Conservation (phyloP, 2,888 invertebrate genomes). For the Ectemnius continuus region DNA sequence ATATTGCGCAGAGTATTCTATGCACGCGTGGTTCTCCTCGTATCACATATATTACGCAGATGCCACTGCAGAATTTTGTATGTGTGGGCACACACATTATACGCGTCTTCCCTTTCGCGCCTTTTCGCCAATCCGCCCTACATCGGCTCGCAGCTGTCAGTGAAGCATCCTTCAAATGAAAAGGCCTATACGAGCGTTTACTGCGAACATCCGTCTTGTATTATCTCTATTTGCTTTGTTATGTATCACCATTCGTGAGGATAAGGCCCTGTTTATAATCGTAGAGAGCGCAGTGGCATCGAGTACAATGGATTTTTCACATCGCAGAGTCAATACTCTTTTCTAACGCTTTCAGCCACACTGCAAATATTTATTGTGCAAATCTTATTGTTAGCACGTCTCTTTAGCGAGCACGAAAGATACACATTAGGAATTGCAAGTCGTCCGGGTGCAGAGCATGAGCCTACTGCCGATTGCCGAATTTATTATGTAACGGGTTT, state of each 20-base stretch:
- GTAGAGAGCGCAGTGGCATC: background rate
- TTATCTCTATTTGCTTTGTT: background rate
- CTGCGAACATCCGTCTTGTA: background rate
- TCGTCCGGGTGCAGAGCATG: too few relatives aligned
- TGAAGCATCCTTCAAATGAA: background rate
- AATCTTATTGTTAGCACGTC: background rate
- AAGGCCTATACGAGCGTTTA: background rate
- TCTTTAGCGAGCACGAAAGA: too few relatives aligned
- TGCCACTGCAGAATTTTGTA: background rate
- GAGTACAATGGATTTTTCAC: background rate
- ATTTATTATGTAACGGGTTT: slow-evolving; percentile 35
- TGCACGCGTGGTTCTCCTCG: background rate
- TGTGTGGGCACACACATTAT: background rate
- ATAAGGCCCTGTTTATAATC: background rate
- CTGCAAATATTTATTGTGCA: background rate
- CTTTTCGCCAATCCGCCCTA: slow-evolving; percentile 1
- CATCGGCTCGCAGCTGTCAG: background rate
- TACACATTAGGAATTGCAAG: too few relatives aligned
- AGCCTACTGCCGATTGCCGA: too few relatives aligned
- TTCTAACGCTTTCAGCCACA: background rate
- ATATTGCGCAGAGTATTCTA: too few relatives aligned
- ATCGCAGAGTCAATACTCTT: background rate
- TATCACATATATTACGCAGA: background rate
- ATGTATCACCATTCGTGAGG: background rate
- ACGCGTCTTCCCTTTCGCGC: background rate